phyloP scores from a whole-genome alignment of 2,888 invertebrate genomes.

The Amphipyra berbera region DNA sequence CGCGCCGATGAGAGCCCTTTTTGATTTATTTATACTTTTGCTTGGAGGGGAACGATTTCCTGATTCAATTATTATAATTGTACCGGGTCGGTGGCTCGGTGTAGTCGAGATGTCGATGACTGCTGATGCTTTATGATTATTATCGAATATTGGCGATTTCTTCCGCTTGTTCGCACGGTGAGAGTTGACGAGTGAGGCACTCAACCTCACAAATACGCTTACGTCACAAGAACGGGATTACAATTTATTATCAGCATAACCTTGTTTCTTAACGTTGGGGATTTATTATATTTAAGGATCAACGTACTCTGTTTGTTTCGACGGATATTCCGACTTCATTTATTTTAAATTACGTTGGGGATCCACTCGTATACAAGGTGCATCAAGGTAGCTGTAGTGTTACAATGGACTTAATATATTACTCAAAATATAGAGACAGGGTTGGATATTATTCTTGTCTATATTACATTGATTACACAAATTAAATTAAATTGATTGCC shows the following conservation, averaged over 20 bases:
- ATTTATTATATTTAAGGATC: constrained; percentile 45
- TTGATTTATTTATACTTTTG: constrained; percentile 80
- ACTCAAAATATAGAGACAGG: neutral
- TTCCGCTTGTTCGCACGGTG: constrained; percentile 48
- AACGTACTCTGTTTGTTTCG: constrained; percentile 36
- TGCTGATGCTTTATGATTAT: constrained; percentile 64
- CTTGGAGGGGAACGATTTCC: constrained; percentile 76
- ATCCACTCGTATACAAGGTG: constrained; percentile 14
- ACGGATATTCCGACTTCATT: constrained; percentile 31
- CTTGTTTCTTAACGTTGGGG: constrained; percentile 38
- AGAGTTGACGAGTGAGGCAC: constrained; percentile 15
- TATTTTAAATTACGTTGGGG: constrained; percentile 42
- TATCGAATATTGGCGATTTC: constrained; percentile 58
- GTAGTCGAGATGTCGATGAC: constrained; percentile 52
- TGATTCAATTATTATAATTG: constrained; percentile 85
- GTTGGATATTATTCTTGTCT: neutral
- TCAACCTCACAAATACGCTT: constrained; percentile 20
- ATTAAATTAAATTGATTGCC: too few species aligned
- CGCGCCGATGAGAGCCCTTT: constrained; percentile 67
- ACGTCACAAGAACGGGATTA: constrained; percentile 35
- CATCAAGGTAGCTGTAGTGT: constrained; percentile 13
- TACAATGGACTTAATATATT: constrained; percentile 22
- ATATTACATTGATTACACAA: constrained; percentile 1
- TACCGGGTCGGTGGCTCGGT: constrained; percentile 56
- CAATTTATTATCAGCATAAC: constrained; percentile 34